Conservation (phyloP, 2,888 invertebrate species). For the Xestia xanthographa region DNA sequence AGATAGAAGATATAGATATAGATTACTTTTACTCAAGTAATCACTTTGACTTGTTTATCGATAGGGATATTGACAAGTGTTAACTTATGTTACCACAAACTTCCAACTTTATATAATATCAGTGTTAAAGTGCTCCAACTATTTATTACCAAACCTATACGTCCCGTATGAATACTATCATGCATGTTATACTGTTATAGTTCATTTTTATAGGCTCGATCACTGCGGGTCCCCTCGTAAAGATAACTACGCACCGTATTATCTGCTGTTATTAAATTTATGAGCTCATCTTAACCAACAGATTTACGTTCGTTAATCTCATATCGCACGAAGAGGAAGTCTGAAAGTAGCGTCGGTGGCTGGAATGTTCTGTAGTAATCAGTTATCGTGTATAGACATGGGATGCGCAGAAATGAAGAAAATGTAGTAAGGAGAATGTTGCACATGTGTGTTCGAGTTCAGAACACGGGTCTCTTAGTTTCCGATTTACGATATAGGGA, state of each 20-base stretch:
- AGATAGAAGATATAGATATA: too few relatives aligned
- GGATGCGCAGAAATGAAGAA: too few relatives aligned
- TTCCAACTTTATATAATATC: not conserved
- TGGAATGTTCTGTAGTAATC: too few relatives aligned
- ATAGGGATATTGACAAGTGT: not conserved
- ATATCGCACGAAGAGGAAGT: not conserved
- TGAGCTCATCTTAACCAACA: slow-evolving; percentile 30
- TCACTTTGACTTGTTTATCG: too few relatives aligned
- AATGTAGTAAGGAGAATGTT: too few relatives aligned
- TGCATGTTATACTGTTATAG: not conserved
- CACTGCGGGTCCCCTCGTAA: slow-evolving; percentile 37
- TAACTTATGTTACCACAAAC: not conserved
- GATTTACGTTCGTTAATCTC: slow-evolving; percentile 26
- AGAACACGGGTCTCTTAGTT: too few relatives aligned
- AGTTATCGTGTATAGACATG: too few relatives aligned
- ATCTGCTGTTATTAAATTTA: slow-evolving; percentile 42
- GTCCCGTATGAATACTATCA: not conserved
- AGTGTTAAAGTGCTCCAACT: not conserved
- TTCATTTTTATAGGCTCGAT: slow-evolving; percentile 43
- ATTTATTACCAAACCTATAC: not conserved
- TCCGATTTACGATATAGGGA: too few relatives aligned
- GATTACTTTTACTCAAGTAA: too few relatives aligned
- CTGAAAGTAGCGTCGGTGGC: too few relatives aligned
- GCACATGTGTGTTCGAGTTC: too few relatives aligned
- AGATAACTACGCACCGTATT: slow-evolving; percentile 41